Conservation (phyloP, 2,888 invertebrate species). For the Galerucella nymphaeae region DNA sequence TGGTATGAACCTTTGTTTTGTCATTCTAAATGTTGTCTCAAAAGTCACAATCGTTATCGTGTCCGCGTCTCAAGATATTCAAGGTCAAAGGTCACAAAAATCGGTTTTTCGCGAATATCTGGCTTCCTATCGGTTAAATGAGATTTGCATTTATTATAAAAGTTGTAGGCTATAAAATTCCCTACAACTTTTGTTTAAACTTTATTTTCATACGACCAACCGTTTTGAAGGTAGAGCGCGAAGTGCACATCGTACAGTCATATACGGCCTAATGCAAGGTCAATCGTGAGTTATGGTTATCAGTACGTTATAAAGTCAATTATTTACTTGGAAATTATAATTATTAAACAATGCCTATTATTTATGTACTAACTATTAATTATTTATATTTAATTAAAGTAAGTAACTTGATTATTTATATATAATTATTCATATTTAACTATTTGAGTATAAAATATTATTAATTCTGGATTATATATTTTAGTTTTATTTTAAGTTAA, state of each 20-base stretch:
- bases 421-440: not conserved
- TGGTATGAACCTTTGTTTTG: conserved; percentile 27
- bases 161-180: conserved; percentile 32
- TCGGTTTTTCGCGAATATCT: conserved; percentile 26
- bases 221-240: not conserved
- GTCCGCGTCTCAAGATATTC: conserved; percentile 32
- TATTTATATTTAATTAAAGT: not conserved
- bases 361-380: not conserved
- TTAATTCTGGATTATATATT: conserved; percentile 6
- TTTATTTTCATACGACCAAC: conserved; percentile 1
- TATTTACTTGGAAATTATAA: not conserved
- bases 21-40: conserved; percentile 28
- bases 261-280: too few relatives aligned
- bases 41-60: conserved; percentile 24
- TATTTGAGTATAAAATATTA: not conserved
- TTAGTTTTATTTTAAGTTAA: not conserved
- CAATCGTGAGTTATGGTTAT: too few relatives aligned
- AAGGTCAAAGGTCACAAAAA: conserved; percentile 32
- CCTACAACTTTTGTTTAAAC: conserved; percentile 15
- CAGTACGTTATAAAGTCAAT: too few relatives aligned
- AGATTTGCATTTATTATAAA: conserved; percentile 20
- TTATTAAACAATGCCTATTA: not conserved
- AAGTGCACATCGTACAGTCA: too few relatives aligned
- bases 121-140: conserved; percentile 18
- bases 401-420: not conserved